Percentiles rank a stretch among this genome's conserved stretches.
phyloP scores from a whole-genome alignment of 1,140 invertebrate species.

The Lanistes nyassanus region DNA sequence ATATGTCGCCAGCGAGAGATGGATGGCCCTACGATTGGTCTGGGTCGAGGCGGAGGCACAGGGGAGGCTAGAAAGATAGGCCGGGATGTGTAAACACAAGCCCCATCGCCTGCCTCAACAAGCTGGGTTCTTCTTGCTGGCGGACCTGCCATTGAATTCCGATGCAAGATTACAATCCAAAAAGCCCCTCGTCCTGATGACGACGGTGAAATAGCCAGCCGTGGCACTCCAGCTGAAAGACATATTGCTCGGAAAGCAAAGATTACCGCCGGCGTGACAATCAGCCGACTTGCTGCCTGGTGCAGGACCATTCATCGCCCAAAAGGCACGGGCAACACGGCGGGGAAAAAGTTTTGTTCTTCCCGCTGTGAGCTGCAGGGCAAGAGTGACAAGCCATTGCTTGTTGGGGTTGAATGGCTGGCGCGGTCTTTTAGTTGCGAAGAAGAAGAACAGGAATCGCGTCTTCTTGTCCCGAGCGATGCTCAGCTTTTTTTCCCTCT shows the following conservation, averaged over 20 bases:
- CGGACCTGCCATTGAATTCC: conserved; percentile 23
- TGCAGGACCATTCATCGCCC: conserved; percentile 22
- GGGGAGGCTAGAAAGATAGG: neutral
- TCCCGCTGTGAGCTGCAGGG: no score
- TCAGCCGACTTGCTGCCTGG: neutral
- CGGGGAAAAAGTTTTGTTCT: no score
- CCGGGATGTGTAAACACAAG: conserved; percentile 13
- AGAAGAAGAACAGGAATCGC: no score
- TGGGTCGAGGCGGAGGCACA: conserved; percentile 16
- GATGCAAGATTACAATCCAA: conserved; percentile 29
- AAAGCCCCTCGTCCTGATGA: conserved; percentile 16
- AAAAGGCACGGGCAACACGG: conserved; percentile 7
- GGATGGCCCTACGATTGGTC: conserved; percentile 28
- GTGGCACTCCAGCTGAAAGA: conserved; percentile 24
- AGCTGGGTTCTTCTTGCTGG: no score
- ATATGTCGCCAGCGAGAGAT: conserved; percentile 23
- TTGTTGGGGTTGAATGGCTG: no score
- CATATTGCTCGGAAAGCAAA: conserved; percentile 29
- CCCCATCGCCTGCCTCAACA: neutral
- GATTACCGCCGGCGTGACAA: conserved; percentile 24
- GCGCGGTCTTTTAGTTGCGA: no score
- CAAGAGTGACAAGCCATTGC: no score
- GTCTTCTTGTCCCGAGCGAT: no score
- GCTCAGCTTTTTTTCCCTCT: no score
- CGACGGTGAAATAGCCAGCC: conserved; percentile 3